Evolutionary conservation across 2,113 vertebrate genomes (phyloP).

Genomic region (Odocoileus hemionus): DNA sequence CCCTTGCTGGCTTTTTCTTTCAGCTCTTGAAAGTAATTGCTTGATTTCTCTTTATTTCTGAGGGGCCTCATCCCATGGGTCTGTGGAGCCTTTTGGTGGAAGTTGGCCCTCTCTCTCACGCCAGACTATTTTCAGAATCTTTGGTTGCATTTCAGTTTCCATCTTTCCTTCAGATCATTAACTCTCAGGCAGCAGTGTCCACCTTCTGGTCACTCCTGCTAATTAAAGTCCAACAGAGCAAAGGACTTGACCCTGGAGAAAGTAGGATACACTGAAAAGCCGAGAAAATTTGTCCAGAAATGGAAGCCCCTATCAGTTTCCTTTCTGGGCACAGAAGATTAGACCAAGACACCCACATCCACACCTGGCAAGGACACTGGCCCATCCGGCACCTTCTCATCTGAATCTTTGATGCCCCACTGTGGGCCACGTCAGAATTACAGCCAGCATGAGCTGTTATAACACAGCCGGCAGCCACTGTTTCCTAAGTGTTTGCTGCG

Average conservation of each 20-base stretch:
- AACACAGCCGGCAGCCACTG: not conserved
- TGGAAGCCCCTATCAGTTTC: not conserved
- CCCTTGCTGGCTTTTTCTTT: not conserved
- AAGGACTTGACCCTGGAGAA: not conserved
- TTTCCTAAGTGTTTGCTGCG: not conserved
- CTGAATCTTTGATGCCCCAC: not conserved
- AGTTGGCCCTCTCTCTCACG: not conserved
- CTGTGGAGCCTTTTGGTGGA: not conserved
- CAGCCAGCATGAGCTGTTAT: not conserved
- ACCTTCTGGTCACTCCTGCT: not conserved
- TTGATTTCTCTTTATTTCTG: conserved; percentile 43
- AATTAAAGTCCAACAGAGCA: conserved; percentile 36
- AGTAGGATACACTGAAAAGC: not conserved
- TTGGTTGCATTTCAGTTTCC: not conserved
- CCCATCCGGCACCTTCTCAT: not conserved
- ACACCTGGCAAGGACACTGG: not conserved
- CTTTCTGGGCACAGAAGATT: not conserved
- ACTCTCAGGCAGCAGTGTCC: not conserved
- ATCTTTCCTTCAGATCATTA: conserved; percentile 2
- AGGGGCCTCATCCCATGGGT: not conserved
- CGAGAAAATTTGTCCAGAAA: not conserved
- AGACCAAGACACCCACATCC: not conserved
- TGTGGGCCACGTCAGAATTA: conserved; percentile 30
- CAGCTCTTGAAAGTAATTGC: conserved; percentile 34
- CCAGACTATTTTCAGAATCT: conserved; percentile 10